Evolutionary conservation across 2,113 vertebrate species (phyloP).

Genomic region (Cololabis saira): DNA sequence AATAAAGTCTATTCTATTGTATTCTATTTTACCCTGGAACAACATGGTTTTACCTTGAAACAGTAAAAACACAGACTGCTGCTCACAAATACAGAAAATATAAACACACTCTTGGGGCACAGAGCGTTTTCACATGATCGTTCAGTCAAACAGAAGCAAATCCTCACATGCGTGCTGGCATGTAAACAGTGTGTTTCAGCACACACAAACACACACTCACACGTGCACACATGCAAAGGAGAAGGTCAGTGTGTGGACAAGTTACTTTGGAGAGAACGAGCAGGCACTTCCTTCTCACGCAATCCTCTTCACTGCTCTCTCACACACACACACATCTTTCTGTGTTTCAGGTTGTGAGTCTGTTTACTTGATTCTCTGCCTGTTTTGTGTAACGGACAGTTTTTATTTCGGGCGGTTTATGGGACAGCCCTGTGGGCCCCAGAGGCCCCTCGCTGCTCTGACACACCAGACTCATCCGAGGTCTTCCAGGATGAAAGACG

Average conservation of each 20-base stretch:
- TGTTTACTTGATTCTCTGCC: too few species aligned
- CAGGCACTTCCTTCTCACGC: conserved; percentile 39
- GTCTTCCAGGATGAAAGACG: too few species aligned
- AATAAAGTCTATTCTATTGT: too few species aligned
- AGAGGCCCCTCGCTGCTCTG: too few species aligned
- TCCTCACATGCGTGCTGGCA: neutral
- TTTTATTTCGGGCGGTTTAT: too few species aligned
- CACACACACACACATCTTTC: too few species aligned
- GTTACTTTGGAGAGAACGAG: conserved; percentile 11
- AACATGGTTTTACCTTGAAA: neutral
- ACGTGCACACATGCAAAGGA: conserved; percentile 3
- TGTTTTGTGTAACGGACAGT: too few species aligned
- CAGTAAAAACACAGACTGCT: neutral
- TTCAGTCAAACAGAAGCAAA: conserved; percentile 17
- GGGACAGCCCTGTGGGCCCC: too few species aligned
- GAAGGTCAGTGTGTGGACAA: conserved; percentile 38
- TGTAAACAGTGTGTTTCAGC: too few species aligned
- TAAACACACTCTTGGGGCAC: neutral
- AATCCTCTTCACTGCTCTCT: neutral
- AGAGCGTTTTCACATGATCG: neutral
- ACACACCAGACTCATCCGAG: too few species aligned
- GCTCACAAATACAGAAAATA: neutral
- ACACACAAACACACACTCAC: conserved; percentile 16
- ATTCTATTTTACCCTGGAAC: too few species aligned
- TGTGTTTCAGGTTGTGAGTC: too few species aligned